Evolutionary conservation across 2,797 vertebrate genomes (phyloP), one percentile per base, ranked within the genome.

Genomic region (Spinus olivaceus): DNA sequence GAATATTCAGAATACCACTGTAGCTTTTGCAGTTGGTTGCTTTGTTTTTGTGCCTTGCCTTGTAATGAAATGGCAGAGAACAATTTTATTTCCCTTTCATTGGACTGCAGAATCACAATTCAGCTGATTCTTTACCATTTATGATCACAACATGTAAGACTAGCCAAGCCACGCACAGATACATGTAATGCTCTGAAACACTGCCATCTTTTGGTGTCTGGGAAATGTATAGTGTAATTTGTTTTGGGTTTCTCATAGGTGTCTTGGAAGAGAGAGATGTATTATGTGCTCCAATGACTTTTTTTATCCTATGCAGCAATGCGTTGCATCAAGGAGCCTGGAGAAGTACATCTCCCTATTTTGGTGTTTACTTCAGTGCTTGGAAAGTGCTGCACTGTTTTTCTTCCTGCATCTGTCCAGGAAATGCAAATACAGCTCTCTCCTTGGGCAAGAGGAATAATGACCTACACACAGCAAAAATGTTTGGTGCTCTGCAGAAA

Each of bases 141-240:
- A 32, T 32, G 17, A 79, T 20, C 27, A 44, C 46, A 71, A 39
- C 17, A 28, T 17, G 6, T 14, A 41, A 41, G 20, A 57, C 9
- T 15, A 44, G 22, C 6, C 24, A 70, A 92, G 12, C 54, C 35
- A 39, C 32, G 5, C 11, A 4, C 0, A 44, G 49, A 12, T 33
- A 19, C 0, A 3, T 10, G 42, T 71, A 94, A 76, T 1, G 35
- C 73, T 96, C 94, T 92, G 81, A 97, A 91, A 95, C 69, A 94
- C 92, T 95, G 89, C 90, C 94, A 96, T 88, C 95, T 97, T 91
- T 94, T 96, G 96, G 89, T 42, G 57, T 49, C 37, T 86, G 81
- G 65, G 37, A 86, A 81, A 59, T 33, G 9, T 12, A 22, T 21
- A 27, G 1, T 30, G 33, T 8, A 23, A 33, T 42, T 64, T 50